Evolutionary conservation across 2,888 invertebrate species (phyloP).

Genomic region (Drosophila parthenogenetica): DNA sequence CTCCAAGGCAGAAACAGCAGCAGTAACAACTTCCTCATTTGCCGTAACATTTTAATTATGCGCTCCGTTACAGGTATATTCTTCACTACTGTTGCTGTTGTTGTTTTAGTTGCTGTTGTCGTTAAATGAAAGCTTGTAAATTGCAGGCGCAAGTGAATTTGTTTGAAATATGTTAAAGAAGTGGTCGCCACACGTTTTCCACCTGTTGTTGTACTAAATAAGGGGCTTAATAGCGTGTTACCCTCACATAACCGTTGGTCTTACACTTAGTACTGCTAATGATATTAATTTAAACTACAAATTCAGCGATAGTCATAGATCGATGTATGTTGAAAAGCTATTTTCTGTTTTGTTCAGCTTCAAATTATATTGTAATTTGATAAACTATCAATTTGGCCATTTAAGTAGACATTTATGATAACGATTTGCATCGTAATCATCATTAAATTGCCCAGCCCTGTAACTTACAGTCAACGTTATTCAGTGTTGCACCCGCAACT

Average conservation of each 20-base stretch:
- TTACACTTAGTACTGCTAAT: conserved; percentile 25
- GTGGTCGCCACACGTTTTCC: conserved; percentile 6
- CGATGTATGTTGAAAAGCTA: neutral
- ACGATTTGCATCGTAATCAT: conserved; percentile 11
- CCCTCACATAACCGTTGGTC: conserved; percentile 24
- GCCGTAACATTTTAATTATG: conserved; percentile 79
- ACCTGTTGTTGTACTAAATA: conserved; percentile 40
- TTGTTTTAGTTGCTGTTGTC: conserved; percentile 33
- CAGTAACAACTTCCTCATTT: conserved; percentile 71
- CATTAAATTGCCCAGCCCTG: conserved; percentile 15
- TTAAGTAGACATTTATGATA: conserved; percentile 10
- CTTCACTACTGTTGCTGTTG: conserved; percentile 19
- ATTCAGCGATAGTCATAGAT: neutral
- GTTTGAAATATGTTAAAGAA: conserved; percentile 68
- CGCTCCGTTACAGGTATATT: conserved; percentile 68
- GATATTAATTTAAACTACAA: conserved; percentile 14
- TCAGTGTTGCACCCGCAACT: conserved; percentile 62
- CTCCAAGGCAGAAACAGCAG: conserved; percentile 32
- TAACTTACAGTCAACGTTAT: conserved; percentile 28
- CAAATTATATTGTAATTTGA: neutral
- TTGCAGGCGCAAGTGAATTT: conserved; percentile 79
- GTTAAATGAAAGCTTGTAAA: conserved; percentile 62
- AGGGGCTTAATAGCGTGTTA: conserved; percentile 45
- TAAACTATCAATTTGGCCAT: conserved; percentile 11
- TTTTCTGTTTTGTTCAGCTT: neutral